phyloP scores from a whole-genome alignment of 1,140 invertebrate genomes.

The Vollenhovia emeryi region DNA sequence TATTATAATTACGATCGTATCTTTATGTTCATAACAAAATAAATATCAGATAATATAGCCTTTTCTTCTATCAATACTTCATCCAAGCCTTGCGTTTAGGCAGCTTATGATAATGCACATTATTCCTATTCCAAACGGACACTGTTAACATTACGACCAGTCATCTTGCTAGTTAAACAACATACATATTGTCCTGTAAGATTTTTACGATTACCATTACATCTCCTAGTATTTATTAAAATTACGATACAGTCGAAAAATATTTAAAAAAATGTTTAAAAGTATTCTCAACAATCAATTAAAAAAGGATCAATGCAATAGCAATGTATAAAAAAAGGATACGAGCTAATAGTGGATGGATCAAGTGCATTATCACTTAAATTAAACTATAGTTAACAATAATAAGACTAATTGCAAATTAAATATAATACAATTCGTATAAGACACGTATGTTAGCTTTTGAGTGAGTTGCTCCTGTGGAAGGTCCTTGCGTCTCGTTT shows the following conservation, averaged over 20 bases:
- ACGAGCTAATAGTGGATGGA: slow-evolving; percentile 45
- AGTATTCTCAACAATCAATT: slow-evolving; percentile 31
- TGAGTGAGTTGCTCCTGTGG: slow-evolving; percentile 84
- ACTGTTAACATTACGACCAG: slow-evolving; percentile 38
- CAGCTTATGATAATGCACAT: slow-evolving; percentile 75
- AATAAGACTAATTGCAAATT: slow-evolving; percentile 73
- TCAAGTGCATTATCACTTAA: slow-evolving; percentile 71
- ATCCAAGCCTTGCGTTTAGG: slow-evolving; percentile 71
- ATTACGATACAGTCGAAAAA: slow-evolving; percentile 13
- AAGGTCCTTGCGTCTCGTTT: slow-evolving; percentile 81
- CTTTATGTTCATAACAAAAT: slow-evolving; percentile 84
- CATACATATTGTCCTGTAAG: slow-evolving; percentile 10
- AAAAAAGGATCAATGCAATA: slow-evolving; percentile 35
- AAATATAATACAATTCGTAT: slow-evolving; percentile 72
- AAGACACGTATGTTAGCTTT: slow-evolving; percentile 77
- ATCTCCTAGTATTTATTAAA: slow-evolving; percentile 27
- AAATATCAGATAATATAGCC: slow-evolving; percentile 84
- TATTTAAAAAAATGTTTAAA: slow-evolving; percentile 38
- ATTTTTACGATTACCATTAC: slow-evolving; percentile 42
- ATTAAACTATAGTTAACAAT: too few species aligned
- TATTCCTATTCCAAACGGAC: slow-evolving; percentile 31
- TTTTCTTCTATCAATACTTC: slow-evolving; percentile 71
- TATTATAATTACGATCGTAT: slow-evolving; percentile 81
- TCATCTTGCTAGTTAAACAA: slow-evolving; percentile 27
- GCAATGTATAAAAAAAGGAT: slow-evolving; percentile 34